phyloP scores from a whole-genome alignment of 2,797 vertebrate genomes.

The Dipus sagitta region DNA sequence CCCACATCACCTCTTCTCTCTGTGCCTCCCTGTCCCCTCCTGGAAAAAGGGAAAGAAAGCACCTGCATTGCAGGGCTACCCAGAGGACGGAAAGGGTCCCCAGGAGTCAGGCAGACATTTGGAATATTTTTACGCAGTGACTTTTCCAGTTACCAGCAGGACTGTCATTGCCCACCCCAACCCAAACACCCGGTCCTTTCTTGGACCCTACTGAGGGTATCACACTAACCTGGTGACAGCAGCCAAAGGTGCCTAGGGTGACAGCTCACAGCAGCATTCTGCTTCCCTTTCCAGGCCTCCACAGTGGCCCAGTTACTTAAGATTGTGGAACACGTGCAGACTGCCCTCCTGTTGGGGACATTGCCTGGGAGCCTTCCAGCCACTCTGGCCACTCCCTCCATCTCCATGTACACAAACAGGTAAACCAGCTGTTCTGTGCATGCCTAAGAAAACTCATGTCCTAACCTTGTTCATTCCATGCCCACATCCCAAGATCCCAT shows the following conservation, averaged over 20 bases:
- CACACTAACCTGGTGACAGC: not conserved
- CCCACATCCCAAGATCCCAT: not conserved
- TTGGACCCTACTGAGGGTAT: not conserved
- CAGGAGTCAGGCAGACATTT: fast-evolving
- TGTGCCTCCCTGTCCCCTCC: not conserved
- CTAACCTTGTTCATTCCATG: not conserved
- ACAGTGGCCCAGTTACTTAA: slow-evolving; percentile 86
- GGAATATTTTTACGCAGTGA: not conserved
- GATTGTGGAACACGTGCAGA: slow-evolving; percentile 92
- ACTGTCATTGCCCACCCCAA: not conserved
- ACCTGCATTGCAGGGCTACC: fast-evolving
- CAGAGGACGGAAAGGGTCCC: not conserved
- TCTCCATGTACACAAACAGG: slow-evolving; percentile 95
- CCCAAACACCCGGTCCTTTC: not conserved
- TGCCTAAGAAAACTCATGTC: not conserved
- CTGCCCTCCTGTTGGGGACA: slow-evolving; percentile 91
- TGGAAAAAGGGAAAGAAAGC: not conserved
- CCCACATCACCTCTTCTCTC: not conserved
- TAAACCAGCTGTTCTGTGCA: slow-evolving; percentile 73
- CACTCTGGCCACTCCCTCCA: slow-evolving; percentile 89
- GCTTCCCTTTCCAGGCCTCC: slow-evolving; percentile 45
- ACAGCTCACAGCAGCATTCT: not conserved
- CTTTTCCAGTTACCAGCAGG: fast-evolving
- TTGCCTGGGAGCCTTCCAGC: slow-evolving; percentile 87
- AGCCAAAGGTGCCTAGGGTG: not conserved